Conservation (phyloP, 2,797 vertebrate genomes). For the Gadopsis marmoratus region DNA sequence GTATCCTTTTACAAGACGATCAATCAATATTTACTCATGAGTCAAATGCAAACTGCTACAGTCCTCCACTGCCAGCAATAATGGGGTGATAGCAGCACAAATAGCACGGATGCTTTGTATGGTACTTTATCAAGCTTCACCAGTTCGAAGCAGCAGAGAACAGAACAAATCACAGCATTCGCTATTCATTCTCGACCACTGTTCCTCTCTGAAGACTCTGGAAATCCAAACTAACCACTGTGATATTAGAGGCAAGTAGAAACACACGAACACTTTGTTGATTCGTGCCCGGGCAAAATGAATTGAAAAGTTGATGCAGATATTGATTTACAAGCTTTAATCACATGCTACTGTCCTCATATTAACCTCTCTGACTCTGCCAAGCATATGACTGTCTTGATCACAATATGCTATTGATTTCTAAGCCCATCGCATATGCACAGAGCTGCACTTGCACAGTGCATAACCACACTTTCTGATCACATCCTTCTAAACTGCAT, state of each 20-base stretch:
- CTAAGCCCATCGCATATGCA: conserved; percentile 44
- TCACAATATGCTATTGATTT: conserved; percentile 75
- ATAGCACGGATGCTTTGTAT: conserved; percentile 38
- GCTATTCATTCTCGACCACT: conserved; percentile 60
- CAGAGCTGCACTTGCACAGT: conserved; percentile 61
- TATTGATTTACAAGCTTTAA: conserved; percentile 79
- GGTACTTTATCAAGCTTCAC: conserved; percentile 50
- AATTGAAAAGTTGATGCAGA: conserved; percentile 66
- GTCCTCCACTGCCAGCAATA: conserved; percentile 65
- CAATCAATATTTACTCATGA: conserved; percentile 83
- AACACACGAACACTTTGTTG: conserved; percentile 53
- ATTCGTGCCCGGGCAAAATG: conserved; percentile 44
- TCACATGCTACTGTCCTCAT: conserved; percentile 68
- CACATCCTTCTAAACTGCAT: conserved; percentile 73
- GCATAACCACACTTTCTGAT: conserved; percentile 71
- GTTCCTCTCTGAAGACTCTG: conserved; percentile 38
- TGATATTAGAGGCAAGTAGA: conserved; percentile 33
- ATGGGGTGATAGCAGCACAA: conserved; percentile 58
- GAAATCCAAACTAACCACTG: conserved; percentile 50
- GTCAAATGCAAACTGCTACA: conserved; percentile 78
- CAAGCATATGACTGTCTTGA: conserved; percentile 64
- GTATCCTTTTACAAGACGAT: conserved; percentile 79
- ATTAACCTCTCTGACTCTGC: conserved; percentile 58
- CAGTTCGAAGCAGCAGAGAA: conserved; percentile 51
- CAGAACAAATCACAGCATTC: conserved; percentile 46